A percentile compares a stretch with the other conserved stretches of the same genome.
phyloP scores from a whole-genome alignment of 1,140 invertebrate species.

The Alviniconcha marisindica region DNA sequence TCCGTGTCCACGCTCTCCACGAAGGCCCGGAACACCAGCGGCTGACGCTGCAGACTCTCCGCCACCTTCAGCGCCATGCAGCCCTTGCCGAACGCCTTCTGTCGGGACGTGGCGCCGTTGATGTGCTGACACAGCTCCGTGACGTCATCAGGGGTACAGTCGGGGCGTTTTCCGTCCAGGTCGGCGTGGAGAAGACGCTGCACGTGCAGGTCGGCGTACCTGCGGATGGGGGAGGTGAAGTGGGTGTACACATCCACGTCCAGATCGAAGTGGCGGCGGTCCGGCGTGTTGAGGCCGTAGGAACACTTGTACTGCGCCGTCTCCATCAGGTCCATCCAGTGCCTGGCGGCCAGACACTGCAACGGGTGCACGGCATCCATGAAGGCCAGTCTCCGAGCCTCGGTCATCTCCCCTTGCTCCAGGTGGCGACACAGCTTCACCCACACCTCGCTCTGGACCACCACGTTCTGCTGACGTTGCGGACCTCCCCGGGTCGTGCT shows the following conservation, averaged over 20 bases:
- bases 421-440: constrained; percentile 27
- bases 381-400: constrained; percentile 90
- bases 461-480: constrained; percentile 21
- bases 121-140: constrained; percentile 24
- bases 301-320: constrained; percentile 81
- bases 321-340: constrained; percentile 48
- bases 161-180: constrained; percentile 77
- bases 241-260: constrained; percentile 92
- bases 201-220: constrained; percentile 93
- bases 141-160: constrained; percentile 24
- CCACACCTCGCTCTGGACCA: constrained; percentile 44
- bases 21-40: constrained; percentile 30
- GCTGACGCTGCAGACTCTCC: constrained; percentile 12
- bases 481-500: not conserved
- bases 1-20: constrained; percentile 34
- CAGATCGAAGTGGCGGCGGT: constrained; percentile 86
- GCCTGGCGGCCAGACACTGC: constrained; percentile 89
- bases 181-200: constrained; percentile 84
- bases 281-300: constrained; percentile 82
- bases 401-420: constrained; percentile 85
- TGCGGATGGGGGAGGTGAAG: constrained; percentile 94
- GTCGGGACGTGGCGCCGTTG: constrained; percentile 22
- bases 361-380: constrained; percentile 93
- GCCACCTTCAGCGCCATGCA: constrained; percentile 20
- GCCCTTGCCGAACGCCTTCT: constrained; percentile 21